These are phyloP conservation scores for Gouania willdenowi DNA, from an alignment of 2,797 vertebrate genomes.

Conservation along the genomic window DNA sequence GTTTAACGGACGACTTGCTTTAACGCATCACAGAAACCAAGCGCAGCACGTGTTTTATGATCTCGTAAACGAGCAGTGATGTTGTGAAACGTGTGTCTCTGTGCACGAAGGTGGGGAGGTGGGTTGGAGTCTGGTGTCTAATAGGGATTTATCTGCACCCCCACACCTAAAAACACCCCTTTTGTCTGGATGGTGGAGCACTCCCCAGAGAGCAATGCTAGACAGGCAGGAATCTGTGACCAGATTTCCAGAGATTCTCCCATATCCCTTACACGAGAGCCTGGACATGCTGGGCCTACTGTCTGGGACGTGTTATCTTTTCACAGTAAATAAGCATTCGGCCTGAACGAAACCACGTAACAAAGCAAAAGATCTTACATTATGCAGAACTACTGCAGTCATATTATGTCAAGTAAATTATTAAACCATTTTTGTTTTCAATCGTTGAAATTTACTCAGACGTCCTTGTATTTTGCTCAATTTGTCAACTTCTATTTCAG, in stretches of 20 bases:
- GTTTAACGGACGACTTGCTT: slow-evolving; percentile 77
- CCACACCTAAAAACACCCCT: slow-evolving; percentile 35
- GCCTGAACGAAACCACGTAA: background rate
- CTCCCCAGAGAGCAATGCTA: slow-evolving; percentile 78
- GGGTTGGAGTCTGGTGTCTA: slow-evolving; percentile 62
- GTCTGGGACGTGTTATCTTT: slow-evolving; percentile 30
- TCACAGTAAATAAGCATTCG: slow-evolving; percentile 15
- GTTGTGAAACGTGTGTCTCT: slow-evolving; percentile 77
- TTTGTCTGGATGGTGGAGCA: slow-evolving; percentile 78
- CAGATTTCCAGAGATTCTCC: slow-evolving; percentile 78
- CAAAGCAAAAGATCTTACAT: background rate
- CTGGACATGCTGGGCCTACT: slow-evolving; percentile 22
- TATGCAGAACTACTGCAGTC: background rate
- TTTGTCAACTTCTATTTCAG: slow-evolving; percentile 51
- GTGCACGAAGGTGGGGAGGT: slow-evolving; percentile 30
- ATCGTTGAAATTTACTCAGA: background rate
- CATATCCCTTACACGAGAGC: slow-evolving; percentile 62
- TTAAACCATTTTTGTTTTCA: background rate
- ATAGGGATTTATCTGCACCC: slow-evolving; percentile 73
- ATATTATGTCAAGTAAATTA: background rate
- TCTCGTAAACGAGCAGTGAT: slow-evolving; percentile 77
- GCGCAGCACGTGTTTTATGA: slow-evolving; percentile 77
- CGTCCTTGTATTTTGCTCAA: background rate
- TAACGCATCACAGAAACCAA: slow-evolving; percentile 76
- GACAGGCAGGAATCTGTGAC: slow-evolving; percentile 73